Percentiles rank a stretch among this genome's conserved stretches.
These are phyloP conservation scores for Cochlearius cochlearius DNA, from an alignment of 2,113 vertebrate species.

Conservation along the genomic window DNA sequence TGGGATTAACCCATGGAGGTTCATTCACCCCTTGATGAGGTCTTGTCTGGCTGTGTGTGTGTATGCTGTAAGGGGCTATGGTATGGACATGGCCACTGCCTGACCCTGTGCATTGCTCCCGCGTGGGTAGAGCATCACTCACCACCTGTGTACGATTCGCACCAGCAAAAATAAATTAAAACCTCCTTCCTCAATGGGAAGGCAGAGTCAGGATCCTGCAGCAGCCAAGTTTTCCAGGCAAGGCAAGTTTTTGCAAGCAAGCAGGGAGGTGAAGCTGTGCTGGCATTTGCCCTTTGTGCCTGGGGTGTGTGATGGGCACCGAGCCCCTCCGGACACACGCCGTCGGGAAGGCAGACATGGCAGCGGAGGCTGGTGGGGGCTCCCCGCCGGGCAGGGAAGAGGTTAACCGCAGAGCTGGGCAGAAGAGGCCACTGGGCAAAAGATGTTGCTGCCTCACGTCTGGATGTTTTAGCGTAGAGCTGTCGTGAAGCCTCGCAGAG, in stretches of 20 bases:
- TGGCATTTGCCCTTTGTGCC: not conserved
- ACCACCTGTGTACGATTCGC: not conserved
- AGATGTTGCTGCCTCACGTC: slow-evolving; percentile 6
- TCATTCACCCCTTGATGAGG: not conserved
- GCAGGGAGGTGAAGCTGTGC: not conserved
- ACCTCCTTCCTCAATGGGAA: accelerated
- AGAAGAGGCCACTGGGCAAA: slow-evolving; percentile 11
- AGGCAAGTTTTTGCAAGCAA: not conserved
- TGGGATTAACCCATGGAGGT: not conserved
- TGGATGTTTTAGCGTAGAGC: slow-evolving; percentile 49
- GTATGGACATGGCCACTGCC: not conserved
- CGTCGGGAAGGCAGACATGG: not conserved
- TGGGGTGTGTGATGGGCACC: not conserved
- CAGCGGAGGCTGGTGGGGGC: not conserved
- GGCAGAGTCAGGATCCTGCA: not conserved
- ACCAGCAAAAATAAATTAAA: not conserved
- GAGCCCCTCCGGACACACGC: not conserved
- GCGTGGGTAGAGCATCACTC: not conserved
- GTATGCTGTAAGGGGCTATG: not conserved
- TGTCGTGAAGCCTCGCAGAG: slow-evolving; percentile 49
- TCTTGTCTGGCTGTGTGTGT: not conserved
- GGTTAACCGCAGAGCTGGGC: not conserved
- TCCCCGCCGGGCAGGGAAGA: not conserved
- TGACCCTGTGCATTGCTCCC: not conserved
- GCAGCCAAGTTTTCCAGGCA: not conserved